Base-by-base conservation (phyloP, 2,888 invertebrate species). In the Zaprionus bogoriensis region DNA sequence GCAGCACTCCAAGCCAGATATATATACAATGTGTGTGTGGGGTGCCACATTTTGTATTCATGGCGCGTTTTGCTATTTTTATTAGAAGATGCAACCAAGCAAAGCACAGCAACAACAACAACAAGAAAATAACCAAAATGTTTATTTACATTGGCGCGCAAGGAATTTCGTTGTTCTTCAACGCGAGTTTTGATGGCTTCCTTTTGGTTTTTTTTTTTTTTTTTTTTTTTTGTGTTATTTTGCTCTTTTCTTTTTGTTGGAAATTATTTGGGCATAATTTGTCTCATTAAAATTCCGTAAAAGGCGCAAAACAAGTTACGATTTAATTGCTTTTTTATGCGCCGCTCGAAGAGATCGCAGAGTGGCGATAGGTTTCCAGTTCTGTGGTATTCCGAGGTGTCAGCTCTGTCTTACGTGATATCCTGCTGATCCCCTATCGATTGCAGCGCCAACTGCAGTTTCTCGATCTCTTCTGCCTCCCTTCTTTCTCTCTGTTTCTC, bases 261-360 rank as follows among this genome's bases (percentile, higher is more conserved):
- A 69, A 62, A 63, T 71, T 63, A 62, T 71, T 71, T 62, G 38
- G 46, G 62, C 78, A 68, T 74, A 74, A 81, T 77, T 74, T 82
- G 60, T 10, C 77, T 80, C 76, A 80, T 80, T 80, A 79, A 80
- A 82, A 82, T 80, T 80, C 80, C 80, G 77, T 61, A 70, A 75
- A 61, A 65, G 64, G 36, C 52, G 66, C 61, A 12, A 30, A 27
- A 39, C 36, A 53, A 51, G 52, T 28, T 57, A 47, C 39, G 28
- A 60, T 67, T 68, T 80, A 76, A 80, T 76, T 78, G 78, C 64
- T 60, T 77, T 77, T 65, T 65, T 36, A 32, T 59, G n/a, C n/a
- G n/a, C n/a, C n/a, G n/a, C n/a, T n/a, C n/a, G n/a, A n/a, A n/a
- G n/a, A n/a, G n/a, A n/a, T n/a, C n/a, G n/a, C n/a, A n/a, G n/a